Base-by-base conservation (phyloP, 2,888 invertebrate genomes). In the Apamea epomidion region DNA sequence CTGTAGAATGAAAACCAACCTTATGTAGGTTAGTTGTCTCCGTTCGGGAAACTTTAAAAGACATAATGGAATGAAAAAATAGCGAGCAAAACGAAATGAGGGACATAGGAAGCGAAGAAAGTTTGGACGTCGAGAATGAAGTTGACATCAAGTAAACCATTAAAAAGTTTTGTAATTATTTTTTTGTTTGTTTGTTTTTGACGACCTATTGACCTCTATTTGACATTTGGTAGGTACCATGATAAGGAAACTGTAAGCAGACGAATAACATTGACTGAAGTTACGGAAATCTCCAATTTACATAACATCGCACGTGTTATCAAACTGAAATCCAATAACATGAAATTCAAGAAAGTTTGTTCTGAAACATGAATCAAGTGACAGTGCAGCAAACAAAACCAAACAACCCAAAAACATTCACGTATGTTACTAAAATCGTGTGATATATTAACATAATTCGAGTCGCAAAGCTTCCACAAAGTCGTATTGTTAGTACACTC, bases 401-500 rank as follows among this genome's bases (percentile, higher is more conserved):
- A 71, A 79, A 78, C 73, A 82, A 71, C 58, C 29, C 42, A 42
- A 76, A 78, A 79, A 65, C 51, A 82, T 62, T 29, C 51, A 54
- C 32, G 14, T 29, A 75, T 29, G 60, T 65, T 18, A n/a, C 64
- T 78, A 48, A 83, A 80, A 72, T 88, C 68, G 48, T 73, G 86
- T 86, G 88, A 86, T 79, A 73, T 74, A 81, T 79, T 80, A 87
- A 88, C 84, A 87, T 86, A 88, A 85, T 37, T 80, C 89, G 79
- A 88, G 84, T 80, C 74, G 74, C 83, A 83, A 87, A 88, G 87
- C 87, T 84, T 87, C 86, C 87, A 80, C 85, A 77, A 89, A 88
- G 88, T 89, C 88, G 87, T 83, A 90, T 88, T 90, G 87, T 87
- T 87, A 84, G 83, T 85, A 90, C 85, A 87, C 91, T 92, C 92